phyloP scores from a whole-genome alignment of 2,888 invertebrate species.

The Lithosia quadra region DNA sequence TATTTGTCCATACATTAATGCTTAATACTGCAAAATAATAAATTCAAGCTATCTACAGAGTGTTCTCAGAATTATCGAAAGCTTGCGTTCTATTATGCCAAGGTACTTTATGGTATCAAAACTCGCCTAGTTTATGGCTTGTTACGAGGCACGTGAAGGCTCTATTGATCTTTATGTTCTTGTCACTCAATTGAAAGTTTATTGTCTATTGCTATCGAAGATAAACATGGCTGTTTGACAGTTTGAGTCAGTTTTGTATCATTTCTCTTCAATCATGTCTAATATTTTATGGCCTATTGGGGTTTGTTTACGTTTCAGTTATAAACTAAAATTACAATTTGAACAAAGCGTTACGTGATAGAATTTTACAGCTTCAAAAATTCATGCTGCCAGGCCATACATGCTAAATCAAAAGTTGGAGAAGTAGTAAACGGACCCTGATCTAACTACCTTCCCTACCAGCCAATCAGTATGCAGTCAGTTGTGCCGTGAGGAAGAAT shows the following conservation, averaged over 20 bases:
- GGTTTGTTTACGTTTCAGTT: neutral
- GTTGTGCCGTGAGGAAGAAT: no score
- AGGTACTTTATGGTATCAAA: constrained; percentile 30
- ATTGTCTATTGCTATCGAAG: neutral
- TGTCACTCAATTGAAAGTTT: constrained; percentile 9
- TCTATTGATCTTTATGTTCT: constrained; percentile 6
- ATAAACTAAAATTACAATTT: neutral
- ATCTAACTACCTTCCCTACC: no score
- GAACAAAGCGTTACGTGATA: neutral
- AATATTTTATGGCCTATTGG: neutral
- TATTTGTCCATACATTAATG: no score
- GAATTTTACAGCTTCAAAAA: no score
- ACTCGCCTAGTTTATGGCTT: constrained; percentile 3
- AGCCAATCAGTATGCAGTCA: no score
- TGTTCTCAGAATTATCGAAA: constrained; percentile 1
- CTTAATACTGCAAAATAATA: neutral
- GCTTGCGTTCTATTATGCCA: constrained; percentile 26
- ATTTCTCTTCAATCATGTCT: neutral
- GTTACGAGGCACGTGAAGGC: constrained; percentile 5
- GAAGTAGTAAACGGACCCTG: no score
- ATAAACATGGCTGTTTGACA: constrained; percentile 9
- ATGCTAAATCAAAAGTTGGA: no score
- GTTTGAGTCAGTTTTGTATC: constrained; percentile 11
- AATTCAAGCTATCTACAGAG: neutral
- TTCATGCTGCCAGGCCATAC: no score